A percentile compares a stretch with the other conserved stretches of the same genome.
Evolutionary conservation across 2,888 invertebrate species (phyloP).

Genomic region (Melieria crassipennis): DNA sequence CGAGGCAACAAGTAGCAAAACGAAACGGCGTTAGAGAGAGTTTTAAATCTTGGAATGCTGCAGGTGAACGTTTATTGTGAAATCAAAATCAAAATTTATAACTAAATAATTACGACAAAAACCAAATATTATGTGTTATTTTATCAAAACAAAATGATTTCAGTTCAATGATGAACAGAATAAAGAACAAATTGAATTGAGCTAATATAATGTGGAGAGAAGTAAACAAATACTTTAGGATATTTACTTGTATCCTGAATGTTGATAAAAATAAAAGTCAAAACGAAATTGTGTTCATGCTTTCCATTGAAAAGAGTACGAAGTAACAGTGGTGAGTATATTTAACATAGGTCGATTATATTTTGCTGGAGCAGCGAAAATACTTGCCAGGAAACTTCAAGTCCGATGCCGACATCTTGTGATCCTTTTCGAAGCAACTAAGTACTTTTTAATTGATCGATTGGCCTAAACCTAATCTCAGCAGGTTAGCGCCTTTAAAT

Average conservation of each 20-base stretch:
- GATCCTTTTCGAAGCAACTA: too few species aligned
- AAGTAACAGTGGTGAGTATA: too few species aligned
- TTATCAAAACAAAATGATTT: conserved; percentile 25
- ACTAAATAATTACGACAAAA: conserved; percentile 35
- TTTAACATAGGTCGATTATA: too few species aligned
- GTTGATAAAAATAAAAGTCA: conserved; percentile 39
- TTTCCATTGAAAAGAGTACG: neutral
- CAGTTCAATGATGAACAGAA: neutral
- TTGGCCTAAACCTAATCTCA: too few species aligned
- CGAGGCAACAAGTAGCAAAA: neutral
- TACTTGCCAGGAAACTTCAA: too few species aligned
- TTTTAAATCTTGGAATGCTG: neutral
- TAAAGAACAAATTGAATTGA: neutral
- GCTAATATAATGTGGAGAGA: conserved; percentile 37
- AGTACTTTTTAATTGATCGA: too few species aligned
- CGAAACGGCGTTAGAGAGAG: neutral
- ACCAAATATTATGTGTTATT: conserved; percentile 44
- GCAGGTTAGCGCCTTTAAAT: too few species aligned
- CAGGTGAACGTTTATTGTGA: conserved; percentile 23
- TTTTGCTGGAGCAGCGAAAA: too few species aligned
- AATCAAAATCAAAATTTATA: conserved; percentile 36
- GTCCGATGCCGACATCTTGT: too few species aligned
- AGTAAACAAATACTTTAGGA: conserved; percentile 42
- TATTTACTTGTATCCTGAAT: conserved; percentile 43
- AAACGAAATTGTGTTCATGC: neutral